phyloP scores from a whole-genome alignment of 23 tunicate genomes.

The Halocynthia aurantium region DNA sequence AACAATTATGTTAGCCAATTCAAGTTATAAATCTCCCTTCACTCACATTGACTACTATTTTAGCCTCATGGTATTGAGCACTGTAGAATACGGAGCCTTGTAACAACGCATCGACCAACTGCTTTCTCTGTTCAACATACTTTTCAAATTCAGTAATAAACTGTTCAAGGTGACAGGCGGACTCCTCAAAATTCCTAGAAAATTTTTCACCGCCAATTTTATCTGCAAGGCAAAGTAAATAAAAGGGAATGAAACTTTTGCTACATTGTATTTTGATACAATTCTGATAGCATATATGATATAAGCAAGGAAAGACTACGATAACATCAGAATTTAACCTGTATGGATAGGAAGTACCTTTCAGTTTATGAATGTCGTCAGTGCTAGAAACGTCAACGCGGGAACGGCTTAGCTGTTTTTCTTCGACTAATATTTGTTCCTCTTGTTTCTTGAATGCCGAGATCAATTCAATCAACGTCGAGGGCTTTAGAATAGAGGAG shows the following conservation, averaged over 20 bases:
- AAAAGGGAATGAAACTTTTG: not conserved
- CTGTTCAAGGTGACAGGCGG: conserved; percentile 49
- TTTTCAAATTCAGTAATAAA: conserved; percentile 58
- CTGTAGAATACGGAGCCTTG: conserved; percentile 78
- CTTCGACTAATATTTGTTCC: conserved; percentile 52
- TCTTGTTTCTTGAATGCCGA: conserved; percentile 52
- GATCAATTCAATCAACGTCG: conserved; percentile 42
- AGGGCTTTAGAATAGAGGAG: conserved; percentile 21
- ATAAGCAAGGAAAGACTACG: no score
- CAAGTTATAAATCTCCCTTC: not conserved
- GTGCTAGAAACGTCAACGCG: conserved; percentile 61
- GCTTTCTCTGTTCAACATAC: conserved; percentile 56
- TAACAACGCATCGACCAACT: conserved; percentile 43
- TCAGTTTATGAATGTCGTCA: conserved; percentile 63
- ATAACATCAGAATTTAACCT: no score
- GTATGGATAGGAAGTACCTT: conserved; percentile 31
- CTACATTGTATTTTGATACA: no score
- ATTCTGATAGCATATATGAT: no score
- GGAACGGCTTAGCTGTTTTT: conserved; percentile 33
- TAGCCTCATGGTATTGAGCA: conserved; percentile 89
- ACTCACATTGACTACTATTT: conserved; percentile 86
- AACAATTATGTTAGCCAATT: not conserved
- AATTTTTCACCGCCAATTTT: conserved; percentile 84
- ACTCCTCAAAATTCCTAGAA: conserved; percentile 78
- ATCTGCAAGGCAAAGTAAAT: conserved; percentile 22